Evolutionary conservation across 2,113 vertebrate genomes (phyloP).

Genomic region (Murina feae): DNA sequence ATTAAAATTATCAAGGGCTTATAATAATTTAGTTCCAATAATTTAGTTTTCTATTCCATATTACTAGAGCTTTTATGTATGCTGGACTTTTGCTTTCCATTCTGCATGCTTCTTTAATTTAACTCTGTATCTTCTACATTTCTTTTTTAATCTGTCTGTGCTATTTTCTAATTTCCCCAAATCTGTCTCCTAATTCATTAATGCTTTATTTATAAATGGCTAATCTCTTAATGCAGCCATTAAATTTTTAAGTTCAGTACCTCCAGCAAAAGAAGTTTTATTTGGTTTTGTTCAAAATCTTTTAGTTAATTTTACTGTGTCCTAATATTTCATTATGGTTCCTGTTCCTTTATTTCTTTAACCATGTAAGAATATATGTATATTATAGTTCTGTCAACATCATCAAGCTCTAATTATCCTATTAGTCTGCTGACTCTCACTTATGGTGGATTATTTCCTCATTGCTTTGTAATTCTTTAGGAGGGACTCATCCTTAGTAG

Average conservation of each 20-base stretch:
- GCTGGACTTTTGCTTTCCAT: not conserved
- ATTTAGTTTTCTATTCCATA: not conserved
- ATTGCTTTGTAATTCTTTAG: not conserved
- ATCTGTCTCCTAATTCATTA: not conserved
- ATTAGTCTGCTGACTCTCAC: not conserved
- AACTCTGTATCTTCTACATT: not conserved
- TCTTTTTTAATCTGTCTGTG: not conserved
- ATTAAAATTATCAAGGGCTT: not conserved
- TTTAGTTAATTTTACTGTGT: not conserved
- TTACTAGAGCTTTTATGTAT: not conserved
- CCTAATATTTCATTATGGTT: not conserved
- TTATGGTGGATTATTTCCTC: not conserved
- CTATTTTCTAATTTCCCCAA: not conserved
- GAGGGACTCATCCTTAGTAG: not conserved
- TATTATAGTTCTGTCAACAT: not conserved
- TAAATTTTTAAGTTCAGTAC: not conserved
- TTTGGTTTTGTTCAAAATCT: not conserved
- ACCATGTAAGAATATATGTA: not conserved
- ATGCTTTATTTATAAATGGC: not conserved
- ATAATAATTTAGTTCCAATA: not conserved
- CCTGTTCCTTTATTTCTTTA: conserved; percentile 6
- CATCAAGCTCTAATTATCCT: not conserved
- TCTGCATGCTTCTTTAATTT: not conserved
- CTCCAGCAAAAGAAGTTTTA: not conserved
- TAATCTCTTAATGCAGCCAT: not conserved